phyloP scores from a whole-genome alignment of 1,140 invertebrate species.

The Tetragnatha versicolor region DNA sequence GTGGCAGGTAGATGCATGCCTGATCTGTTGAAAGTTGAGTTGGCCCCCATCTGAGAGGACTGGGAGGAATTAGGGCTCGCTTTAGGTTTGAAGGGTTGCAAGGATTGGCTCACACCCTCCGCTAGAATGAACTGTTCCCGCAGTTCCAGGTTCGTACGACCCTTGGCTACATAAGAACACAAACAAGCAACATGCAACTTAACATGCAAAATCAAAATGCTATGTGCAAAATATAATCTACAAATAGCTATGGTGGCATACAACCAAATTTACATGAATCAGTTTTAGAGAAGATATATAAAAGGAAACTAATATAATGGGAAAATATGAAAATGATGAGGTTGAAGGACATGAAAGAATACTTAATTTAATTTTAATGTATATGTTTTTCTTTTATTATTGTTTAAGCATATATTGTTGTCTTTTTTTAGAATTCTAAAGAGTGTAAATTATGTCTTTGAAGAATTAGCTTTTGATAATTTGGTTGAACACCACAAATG shows the following conservation, averaged over 20 bases:
- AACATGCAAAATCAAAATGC: conserved; percentile 38
- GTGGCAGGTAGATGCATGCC: conserved; percentile 69
- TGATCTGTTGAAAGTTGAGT: conserved; percentile 63
- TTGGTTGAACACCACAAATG: too few species aligned
- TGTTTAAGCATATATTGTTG: too few species aligned
- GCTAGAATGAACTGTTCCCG: conserved; percentile 98
- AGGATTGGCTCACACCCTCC: conserved; percentile 92
- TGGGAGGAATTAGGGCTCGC: conserved; percentile 73
- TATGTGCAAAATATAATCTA: too few species aligned
- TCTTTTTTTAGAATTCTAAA: not conserved
- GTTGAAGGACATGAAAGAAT: too few species aligned
- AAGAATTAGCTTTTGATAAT: not conserved
- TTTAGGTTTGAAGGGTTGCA: conserved; percentile 65
- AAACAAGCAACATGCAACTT: conserved; percentile 49
- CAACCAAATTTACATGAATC: too few species aligned
- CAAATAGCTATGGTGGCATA: too few species aligned
- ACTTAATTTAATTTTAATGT: too few species aligned
- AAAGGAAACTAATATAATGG: too few species aligned
- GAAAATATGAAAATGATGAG: too few species aligned
- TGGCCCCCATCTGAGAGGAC: conserved; percentile 70
- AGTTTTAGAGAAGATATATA: too few species aligned
- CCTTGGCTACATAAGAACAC: conserved; percentile 80
- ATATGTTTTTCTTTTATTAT: too few species aligned
- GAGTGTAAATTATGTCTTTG: not conserved
- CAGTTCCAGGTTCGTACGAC: conserved; percentile 98